Percentiles rank a stretch among this genome's conserved stretches.
Conservation (phyloP, 2,888 invertebrate species). For the Macrophya annulata region DNA sequence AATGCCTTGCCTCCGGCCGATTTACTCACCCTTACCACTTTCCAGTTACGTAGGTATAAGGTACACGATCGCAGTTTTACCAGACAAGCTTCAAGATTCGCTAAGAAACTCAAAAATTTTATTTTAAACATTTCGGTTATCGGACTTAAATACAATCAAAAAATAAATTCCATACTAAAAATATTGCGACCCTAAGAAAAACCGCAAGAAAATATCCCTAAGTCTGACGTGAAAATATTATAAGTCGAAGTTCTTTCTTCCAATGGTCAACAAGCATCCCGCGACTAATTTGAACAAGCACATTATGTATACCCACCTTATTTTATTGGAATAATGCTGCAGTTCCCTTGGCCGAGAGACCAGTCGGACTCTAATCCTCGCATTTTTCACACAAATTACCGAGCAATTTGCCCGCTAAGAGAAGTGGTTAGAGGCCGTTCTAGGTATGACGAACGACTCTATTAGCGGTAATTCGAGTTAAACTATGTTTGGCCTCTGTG, state of each 20-base stretch:
- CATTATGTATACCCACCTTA: neutral
- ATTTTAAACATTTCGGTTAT: neutral
- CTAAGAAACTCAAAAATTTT: neutral
- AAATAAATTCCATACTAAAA: neutral
- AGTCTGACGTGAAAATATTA: neutral
- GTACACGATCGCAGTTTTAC: slow-evolving; percentile 2
- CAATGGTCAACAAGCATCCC: neutral
- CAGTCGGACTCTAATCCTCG: slow-evolving; percentile 60
- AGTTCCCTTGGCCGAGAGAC: slow-evolving; percentile 23
- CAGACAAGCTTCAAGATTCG: neutral
- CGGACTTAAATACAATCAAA: neutral
- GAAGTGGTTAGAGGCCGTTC: slow-evolving; percentile 56
- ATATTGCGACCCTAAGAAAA: neutral
- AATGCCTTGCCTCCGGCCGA: slow-evolving; percentile 56
- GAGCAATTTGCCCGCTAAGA: slow-evolving; percentile 65
- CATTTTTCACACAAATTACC: slow-evolving; percentile 70
- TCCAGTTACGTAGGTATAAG: slow-evolving; percentile 19
- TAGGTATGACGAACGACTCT: slow-evolving; percentile 67
- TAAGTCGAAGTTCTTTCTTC: neutral
- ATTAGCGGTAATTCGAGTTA: slow-evolving; percentile 68
- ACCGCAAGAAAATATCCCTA: neutral
- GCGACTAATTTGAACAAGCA: slow-evolving; percentile 19
- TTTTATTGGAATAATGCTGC: slow-evolving; percentile 32
- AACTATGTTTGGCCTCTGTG: slow-evolving; percentile 68
- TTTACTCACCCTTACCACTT: slow-evolving; percentile 32